These are phyloP conservation scores for Spodoptera exigua DNA, from an alignment of 2,888 invertebrate genomes.

Conservation along the genomic window DNA sequence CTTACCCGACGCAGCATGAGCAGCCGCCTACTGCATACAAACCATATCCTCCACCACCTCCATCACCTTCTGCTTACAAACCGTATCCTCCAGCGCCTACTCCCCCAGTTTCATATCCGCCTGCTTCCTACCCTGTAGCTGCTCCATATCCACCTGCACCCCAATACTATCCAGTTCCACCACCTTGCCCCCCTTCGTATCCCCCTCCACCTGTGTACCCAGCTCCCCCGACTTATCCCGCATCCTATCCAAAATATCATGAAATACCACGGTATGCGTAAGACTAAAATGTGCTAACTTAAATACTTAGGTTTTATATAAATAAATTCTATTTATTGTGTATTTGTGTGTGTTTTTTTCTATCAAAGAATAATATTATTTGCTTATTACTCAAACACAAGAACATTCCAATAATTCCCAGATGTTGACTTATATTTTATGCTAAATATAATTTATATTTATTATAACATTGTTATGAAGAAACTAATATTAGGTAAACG, in stretches of 20 bases:
- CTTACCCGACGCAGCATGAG: conserved; percentile 46
- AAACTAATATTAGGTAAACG: conserved; percentile 4
- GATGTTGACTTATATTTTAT: no score
- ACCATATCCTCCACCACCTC: conserved; percentile 8
- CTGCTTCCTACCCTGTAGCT: conserved; percentile 46
- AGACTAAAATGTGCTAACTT: not conserved
- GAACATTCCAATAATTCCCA: no score
- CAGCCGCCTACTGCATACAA: conserved; percentile 42
- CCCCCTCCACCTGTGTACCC: conserved; percentile 15
- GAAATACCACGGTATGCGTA: conserved; percentile 31
- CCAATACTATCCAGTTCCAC: conserved; percentile 33
- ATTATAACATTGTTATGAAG: no score
- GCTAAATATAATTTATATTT: no score
- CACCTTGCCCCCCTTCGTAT: conserved; percentile 18
- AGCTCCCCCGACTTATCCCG: conserved; percentile 12
- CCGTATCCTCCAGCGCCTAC: conserved; percentile 27
- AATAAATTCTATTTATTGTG: no score
- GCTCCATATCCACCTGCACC: conserved; percentile 35
- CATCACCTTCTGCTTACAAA: conserved; percentile 34
- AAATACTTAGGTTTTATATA: no score
- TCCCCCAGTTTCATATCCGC: conserved; percentile 30
- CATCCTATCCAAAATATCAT: conserved; percentile 25
- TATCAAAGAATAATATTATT: no score
- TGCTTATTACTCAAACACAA: no score
- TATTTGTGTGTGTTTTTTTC: no score